Conservation (phyloP, 2,113 vertebrate genomes). For the Chamaetylas fuelleborni region DNA sequence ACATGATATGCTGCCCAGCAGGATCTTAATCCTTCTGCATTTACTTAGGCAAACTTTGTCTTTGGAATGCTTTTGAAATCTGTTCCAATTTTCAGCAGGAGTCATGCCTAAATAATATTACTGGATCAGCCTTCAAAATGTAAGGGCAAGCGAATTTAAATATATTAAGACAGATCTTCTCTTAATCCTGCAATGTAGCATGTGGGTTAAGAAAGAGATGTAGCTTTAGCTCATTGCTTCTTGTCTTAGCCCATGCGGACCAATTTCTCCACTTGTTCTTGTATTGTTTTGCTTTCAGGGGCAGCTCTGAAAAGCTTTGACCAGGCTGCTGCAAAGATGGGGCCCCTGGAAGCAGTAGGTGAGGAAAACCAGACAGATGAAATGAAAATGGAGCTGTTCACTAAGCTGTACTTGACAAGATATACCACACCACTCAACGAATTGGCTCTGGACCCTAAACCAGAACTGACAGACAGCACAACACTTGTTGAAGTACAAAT, state of each 20-base stretch:
- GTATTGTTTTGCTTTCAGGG: neutral
- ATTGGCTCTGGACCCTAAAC: constrained; percentile 62
- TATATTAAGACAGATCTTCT: neutral
- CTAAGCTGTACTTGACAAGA: constrained; percentile 39
- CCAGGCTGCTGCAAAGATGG: constrained; percentile 52
- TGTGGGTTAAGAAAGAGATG: neutral
- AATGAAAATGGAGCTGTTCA: constrained; percentile 58
- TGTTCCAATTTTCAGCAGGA: constrained; percentile 39
- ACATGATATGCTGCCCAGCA: neutral
- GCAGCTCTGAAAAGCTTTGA: neutral
- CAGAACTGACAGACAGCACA: constrained; percentile 86
- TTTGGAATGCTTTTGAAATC: constrained; percentile 53
- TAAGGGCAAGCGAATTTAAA: constrained; percentile 18
- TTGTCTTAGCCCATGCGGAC: neutral
- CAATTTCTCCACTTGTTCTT: neutral
- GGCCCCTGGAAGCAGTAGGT: constrained; percentile 61
- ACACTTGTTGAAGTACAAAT: constrained; percentile 85
- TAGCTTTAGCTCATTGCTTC: neutral
- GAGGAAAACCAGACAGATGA: constrained; percentile 76
- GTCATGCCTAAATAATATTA: constrained; percentile 15
- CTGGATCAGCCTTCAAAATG: neutral
- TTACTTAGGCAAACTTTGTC: constrained; percentile 45
- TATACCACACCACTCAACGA: constrained; percentile 62
- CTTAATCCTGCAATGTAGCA: neutral
- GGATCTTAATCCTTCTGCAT: constrained; percentile 36